Base-by-base conservation (phyloP, 2,113 vertebrate species). In the Nothoprocta perdicaria region DNA sequence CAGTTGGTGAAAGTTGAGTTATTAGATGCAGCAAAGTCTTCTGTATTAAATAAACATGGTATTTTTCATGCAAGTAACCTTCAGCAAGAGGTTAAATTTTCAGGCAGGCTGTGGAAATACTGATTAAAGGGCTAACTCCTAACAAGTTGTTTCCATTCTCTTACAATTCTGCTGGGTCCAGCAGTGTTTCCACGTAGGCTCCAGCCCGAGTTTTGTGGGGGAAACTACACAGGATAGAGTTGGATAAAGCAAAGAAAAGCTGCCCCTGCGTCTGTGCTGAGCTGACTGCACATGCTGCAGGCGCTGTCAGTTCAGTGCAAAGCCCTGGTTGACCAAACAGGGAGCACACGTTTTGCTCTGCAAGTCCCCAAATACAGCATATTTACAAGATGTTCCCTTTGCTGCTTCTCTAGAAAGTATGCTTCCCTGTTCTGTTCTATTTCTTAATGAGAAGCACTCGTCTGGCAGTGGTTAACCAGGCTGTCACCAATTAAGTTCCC, bases 11-110 rank as follows among this genome's bases (percentile, higher is more conserved):
- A 23, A 41, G 3, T 29, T 38, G n/a, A 21, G 1, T 1, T 55
- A 12, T 14, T 24, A 31, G 27, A 9, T n/a, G 6, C 11, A 22
- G 9, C 23, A 26, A 27, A 29, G 17, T 38, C 60, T 23, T 46
- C 60, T 11, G 22, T 63, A n/a, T 82, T 74, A 17, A 0, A n/a
- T 82, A 71, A 17, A 0, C 12, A 0, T 10, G 0, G 12, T 5
- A 0, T 71, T 80, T 82, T 27, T 83, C 72, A 48, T 45, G 5
- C 1, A 0, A 5, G 12, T 14, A 41, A 63, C 63, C 75, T 69
- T 35, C 93, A 82, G 41, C 72, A 40, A 67, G 65, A 77, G 76
- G 78, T 69, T 58, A 9, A 45, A 43, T 68, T 89, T 63, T 63
- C 79, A 40, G 75, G 16, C 67, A 4, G 24, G 68, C 84, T 35